These are phyloP conservation scores for Callithrix jacchus DNA, from an alignment of 2,113 vertebrate genomes.

Conservation along the genomic window DNA sequence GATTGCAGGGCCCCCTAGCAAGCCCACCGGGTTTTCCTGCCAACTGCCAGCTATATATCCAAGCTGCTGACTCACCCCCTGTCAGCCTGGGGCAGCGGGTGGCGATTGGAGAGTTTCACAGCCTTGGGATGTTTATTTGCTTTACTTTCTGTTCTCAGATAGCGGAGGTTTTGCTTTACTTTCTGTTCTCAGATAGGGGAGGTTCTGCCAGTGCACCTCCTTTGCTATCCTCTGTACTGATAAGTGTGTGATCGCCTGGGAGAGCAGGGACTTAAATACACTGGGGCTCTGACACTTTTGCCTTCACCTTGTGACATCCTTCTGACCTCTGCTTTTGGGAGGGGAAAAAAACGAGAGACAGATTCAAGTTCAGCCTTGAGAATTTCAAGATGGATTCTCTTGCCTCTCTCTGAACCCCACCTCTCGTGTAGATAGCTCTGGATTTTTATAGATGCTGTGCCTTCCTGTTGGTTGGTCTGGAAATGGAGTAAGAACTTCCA, in stretches of 20 bases:
- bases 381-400: background rate
- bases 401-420: background rate
- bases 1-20: background rate
- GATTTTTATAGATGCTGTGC: background rate
- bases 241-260: background rate
- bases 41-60: background rate
- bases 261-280: background rate
- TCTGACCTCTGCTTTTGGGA: background rate
- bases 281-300: background rate
- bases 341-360: background rate
- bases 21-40: conserved; percentile 18
- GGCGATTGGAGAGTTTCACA: background rate
- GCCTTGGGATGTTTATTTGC: background rate
- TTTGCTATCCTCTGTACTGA: background rate
- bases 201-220: background rate
- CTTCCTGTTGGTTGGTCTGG: background rate
- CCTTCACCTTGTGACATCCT: background rate
- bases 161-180: background rate
- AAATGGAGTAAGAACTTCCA: background rate
- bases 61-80: background rate
- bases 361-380: background rate
- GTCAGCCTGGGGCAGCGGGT: background rate
- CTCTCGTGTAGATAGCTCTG: background rate
- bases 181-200: background rate
- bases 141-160: background rate